Conservation (phyloP, 2,888 invertebrate genomes). For the Acanthosepion pharaonis region DNA sequence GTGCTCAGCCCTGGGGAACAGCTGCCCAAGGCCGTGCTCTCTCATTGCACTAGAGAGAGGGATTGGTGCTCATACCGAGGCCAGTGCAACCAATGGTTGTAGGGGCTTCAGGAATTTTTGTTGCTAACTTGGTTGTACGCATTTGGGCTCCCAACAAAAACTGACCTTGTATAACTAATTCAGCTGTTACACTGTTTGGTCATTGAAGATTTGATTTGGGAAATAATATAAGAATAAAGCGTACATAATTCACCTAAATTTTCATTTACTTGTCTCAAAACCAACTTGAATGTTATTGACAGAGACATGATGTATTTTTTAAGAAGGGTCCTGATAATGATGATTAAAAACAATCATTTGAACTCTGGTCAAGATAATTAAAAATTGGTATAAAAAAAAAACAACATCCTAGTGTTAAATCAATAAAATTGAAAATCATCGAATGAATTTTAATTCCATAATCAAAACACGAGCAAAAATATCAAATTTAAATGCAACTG, state of each 20-base stretch:
- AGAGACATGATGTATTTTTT: background rate
- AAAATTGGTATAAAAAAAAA: background rate
- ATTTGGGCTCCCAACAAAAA: no score
- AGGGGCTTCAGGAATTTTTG: no score
- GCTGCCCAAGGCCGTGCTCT: no score
- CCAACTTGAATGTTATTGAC: background rate
- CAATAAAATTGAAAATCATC: background rate
- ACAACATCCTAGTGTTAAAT: background rate
- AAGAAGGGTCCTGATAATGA: background rate
- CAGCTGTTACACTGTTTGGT: background rate
- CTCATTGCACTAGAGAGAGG: no score
- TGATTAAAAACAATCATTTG: slow-evolving; percentile 1
- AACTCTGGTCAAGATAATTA: background rate
- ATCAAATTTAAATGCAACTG: slow-evolving; percentile 33
- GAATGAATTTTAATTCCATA: background rate
- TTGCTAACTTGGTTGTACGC: no score
- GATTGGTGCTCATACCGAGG: no score
- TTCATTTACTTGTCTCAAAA: background rate
- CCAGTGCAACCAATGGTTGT: no score
- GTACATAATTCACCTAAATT: background rate
- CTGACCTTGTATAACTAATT: background rate
- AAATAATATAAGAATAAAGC: background rate
- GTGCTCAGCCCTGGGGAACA: no score
- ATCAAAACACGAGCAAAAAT: background rate
- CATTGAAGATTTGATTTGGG: background rate